phyloP scores from a whole-genome alignment of 2,113 vertebrate species.

The Lipophrys pholis region DNA sequence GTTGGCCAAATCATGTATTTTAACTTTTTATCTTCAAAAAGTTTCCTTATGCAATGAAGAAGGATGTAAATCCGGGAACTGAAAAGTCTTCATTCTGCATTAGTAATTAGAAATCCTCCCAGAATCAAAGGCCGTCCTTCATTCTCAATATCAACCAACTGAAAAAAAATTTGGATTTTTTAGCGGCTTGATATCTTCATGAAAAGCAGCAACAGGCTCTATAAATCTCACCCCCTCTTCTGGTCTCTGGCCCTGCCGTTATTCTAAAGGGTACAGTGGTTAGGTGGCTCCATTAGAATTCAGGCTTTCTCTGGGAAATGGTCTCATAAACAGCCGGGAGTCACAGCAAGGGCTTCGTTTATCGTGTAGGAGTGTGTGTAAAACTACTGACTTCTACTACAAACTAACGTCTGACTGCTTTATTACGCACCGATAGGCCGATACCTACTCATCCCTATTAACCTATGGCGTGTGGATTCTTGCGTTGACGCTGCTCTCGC shows the following conservation, averaged over 20 bases:
- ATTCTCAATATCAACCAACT: background rate
- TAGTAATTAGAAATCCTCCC: too few species aligned
- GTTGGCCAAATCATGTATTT: slow-evolving; percentile 21
- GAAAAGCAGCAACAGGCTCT: slow-evolving; percentile 26
- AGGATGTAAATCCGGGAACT: slow-evolving; percentile 3
- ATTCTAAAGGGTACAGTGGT: slow-evolving; percentile 49
- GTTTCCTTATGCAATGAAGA: background rate
- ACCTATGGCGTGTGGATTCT: background rate
- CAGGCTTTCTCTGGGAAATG: slow-evolving; percentile 61
- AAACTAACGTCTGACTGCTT: slow-evolving; percentile 33
- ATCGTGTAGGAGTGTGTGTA: slow-evolving; percentile 19
- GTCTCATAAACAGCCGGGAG: slow-evolving; percentile 67
- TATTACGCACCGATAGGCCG: slow-evolving; percentile 3
- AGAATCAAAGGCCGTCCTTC: too few species aligned
- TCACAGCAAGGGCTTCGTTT: slow-evolving; percentile 34
- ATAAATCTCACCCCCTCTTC: slow-evolving; percentile 33
- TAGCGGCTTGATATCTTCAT: slow-evolving; percentile 45
- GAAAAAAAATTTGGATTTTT: slow-evolving; percentile 15
- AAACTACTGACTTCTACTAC: slow-evolving; percentile 26
- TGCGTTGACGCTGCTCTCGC: background rate
- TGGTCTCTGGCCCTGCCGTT: slow-evolving; percentile 10
- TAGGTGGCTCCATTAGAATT: slow-evolving; percentile 59
- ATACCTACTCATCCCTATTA: slow-evolving; percentile 24
- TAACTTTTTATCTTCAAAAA: background rate
- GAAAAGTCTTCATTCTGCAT: background rate